Conservation (phyloP, 2,888 invertebrate genomes). For the Nemurella pictetii region DNA sequence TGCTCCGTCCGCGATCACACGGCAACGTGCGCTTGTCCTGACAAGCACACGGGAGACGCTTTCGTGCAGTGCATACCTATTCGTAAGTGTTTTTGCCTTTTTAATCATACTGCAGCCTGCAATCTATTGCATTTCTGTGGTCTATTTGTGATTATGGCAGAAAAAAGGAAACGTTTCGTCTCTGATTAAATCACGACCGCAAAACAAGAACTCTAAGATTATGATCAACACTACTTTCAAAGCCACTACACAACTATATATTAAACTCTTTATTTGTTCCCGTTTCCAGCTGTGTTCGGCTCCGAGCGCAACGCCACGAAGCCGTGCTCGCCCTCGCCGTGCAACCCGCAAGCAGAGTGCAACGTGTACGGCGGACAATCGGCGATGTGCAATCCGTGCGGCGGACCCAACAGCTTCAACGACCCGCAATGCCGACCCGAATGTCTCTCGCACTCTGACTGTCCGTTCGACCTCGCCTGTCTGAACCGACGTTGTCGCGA, state of each 20-base stretch:
- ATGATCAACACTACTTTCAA: not conserved
- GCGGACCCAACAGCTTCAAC: constrained; percentile 66
- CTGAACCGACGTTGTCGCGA: constrained; percentile 73
- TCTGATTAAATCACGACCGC: not conserved
- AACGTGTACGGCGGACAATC: constrained; percentile 72
- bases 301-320: not conserved
- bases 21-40: constrained; percentile 77
- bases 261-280: constrained; percentile 18
- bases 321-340: constrained; percentile 79
- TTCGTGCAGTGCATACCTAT: constrained; percentile 70
- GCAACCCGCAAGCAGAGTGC: constrained; percentile 68
- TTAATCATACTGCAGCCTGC: too few relatives aligned
- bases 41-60: constrained; percentile 79
- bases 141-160: not conserved
- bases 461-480: constrained; percentile 76
- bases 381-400: constrained; percentile 79
- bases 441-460: constrained; percentile 79
- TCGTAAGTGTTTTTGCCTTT: constrained; percentile 52
- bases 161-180: not conserved
- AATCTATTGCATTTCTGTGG: not conserved
- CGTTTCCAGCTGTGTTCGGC: constrained; percentile 51
- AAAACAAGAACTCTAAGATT: not conserved
- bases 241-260: not conserved
- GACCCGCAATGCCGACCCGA: constrained; percentile 80
- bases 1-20: constrained; percentile 81